Evolutionary conservation across 37 sponge, comb jelly and placozoan genomes (phyloP).

Genomic region (Chondrilla cf. caribensis): DNA sequence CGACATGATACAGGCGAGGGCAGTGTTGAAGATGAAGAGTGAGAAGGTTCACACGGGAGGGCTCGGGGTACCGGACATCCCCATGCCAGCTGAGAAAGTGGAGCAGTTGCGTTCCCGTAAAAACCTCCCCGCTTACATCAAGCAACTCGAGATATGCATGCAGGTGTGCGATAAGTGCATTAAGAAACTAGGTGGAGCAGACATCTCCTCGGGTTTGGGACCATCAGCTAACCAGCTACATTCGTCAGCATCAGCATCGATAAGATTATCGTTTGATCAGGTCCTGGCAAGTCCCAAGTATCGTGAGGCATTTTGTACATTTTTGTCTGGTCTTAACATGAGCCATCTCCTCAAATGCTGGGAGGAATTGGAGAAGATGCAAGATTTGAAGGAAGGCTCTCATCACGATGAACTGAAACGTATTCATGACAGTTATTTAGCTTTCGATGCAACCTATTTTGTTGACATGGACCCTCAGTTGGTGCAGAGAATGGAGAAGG

Average conservation of each 20-base stretch:
- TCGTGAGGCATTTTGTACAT: constrained; percentile 13
- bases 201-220: not conserved
- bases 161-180: constrained; percentile 63
- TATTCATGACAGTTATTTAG: constrained; percentile 26
- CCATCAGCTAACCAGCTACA: not conserved
- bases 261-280: constrained; percentile 52
- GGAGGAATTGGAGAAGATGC: not conserved
- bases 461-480: constrained; percentile 22
- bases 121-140: constrained; percentile 68
- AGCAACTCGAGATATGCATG: constrained; percentile 58
- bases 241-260: not conserved
- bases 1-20: constrained; percentile 91
- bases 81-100: constrained; percentile 78
- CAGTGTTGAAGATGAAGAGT: constrained; percentile 69
- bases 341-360: constrained; percentile 49
- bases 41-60: constrained; percentile 41
- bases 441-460: not conserved
- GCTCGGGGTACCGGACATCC: constrained; percentile 37
- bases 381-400: not conserved
- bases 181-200: constrained; percentile 62
- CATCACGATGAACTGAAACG: not conserved
- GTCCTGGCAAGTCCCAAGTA: constrained; percentile 40
- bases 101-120: constrained; percentile 58
- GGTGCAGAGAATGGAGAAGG: constrained; percentile 17
- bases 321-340: constrained; percentile 29